phyloP scores from a whole-genome alignment of 2,113 vertebrate genomes.

The Muntiacus muntjak region DNA sequence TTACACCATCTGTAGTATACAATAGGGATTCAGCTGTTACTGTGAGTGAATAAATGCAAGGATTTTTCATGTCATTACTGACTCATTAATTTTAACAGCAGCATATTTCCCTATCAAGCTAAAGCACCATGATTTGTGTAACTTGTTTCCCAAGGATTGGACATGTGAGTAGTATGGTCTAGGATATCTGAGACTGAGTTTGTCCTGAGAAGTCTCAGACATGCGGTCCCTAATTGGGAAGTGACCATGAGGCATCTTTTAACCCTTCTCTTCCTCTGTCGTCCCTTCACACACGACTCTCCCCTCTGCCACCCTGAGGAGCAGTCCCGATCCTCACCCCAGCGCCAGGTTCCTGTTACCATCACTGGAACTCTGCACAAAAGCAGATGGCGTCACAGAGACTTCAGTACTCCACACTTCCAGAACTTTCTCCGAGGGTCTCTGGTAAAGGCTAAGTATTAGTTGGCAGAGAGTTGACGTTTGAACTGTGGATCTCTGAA shows the following conservation, averaged over 20 bases:
- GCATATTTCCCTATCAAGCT: background rate
- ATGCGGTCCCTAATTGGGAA: background rate
- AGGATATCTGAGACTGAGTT: background rate
- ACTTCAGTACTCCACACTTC: background rate
- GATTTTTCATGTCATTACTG: background rate
- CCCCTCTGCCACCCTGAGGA: background rate
- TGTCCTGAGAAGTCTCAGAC: background rate
- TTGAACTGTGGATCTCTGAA: background rate
- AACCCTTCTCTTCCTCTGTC: background rate
- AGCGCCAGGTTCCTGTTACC: background rate
- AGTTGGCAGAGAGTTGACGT: background rate
- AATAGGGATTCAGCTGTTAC: background rate
- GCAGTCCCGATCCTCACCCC: background rate
- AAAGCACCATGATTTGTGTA: background rate
- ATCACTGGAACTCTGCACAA: background rate
- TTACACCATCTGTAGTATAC: background rate
- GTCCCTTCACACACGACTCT: background rate
- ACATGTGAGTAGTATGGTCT: background rate
- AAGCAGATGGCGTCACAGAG: background rate
- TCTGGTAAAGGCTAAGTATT: background rate
- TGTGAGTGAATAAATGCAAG: background rate
- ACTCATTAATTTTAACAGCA: conserved; percentile 24
- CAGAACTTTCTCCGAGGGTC: background rate
- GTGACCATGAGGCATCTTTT: background rate
- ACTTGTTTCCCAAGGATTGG: background rate